Conservation (phyloP, 2,888 invertebrate species). For the Mythimna impura region DNA sequence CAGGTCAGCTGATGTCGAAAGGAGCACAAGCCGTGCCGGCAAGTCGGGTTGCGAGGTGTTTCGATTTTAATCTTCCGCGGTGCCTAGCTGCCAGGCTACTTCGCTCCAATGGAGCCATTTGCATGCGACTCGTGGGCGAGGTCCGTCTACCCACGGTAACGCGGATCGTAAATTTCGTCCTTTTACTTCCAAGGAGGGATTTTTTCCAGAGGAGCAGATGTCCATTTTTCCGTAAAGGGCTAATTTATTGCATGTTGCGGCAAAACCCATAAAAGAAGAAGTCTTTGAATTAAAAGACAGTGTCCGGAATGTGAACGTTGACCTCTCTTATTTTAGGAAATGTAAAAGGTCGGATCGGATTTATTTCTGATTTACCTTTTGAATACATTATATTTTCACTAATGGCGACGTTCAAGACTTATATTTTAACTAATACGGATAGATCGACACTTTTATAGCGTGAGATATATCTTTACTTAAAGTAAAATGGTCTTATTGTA, state of each 20-base stretch:
- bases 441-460: slow-evolving; percentile 29
- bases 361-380: slow-evolving; percentile 61
- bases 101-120: slow-evolving; percentile 87
- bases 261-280: slow-evolving; percentile 82
- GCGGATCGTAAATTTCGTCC: slow-evolving; percentile 89
- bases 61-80: slow-evolving; percentile 81
- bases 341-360: slow-evolving; percentile 45
- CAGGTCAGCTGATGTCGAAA: slow-evolving; percentile 21
- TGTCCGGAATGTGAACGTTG: slow-evolving; percentile 78
- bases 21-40: slow-evolving; percentile 2
- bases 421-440: slow-evolving; percentile 18
- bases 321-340: slow-evolving; percentile 72
- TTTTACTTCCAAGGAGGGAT: slow-evolving; percentile 86
- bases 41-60: slow-evolving; percentile 74
- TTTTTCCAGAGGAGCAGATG: slow-evolving; percentile 87
- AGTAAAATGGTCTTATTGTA: slow-evolving; percentile 80
- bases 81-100: slow-evolving; percentile 77
- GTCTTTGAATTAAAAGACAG: slow-evolving; percentile 83
- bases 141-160: slow-evolving; percentile 87
- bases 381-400: slow-evolving; percentile 39
- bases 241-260: slow-evolving; percentile 88
- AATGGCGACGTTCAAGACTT: slow-evolving; percentile 19
- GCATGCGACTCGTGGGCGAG: slow-evolving; percentile 88
- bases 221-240: slow-evolving; percentile 87
- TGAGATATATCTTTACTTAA: slow-evolving; percentile 53